These are phyloP conservation scores for Cylas formicarius DNA, from an alignment of 1,140 invertebrate species.

Conservation along the genomic window DNA sequence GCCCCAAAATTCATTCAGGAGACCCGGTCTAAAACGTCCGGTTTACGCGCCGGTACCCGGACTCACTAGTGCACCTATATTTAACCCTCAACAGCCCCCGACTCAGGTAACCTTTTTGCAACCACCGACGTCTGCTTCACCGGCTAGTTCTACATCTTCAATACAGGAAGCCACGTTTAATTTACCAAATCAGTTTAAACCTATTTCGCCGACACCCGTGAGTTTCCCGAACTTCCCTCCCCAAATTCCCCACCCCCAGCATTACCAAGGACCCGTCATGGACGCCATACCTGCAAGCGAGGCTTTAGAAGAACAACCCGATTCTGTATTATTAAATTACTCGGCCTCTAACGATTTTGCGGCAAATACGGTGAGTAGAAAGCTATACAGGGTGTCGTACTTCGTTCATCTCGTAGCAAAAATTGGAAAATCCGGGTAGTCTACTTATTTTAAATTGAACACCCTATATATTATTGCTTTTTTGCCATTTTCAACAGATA, in stretches of 20 bases:
- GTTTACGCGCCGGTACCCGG: constrained; percentile 42
- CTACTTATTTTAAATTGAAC: no score
- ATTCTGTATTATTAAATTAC: no score
- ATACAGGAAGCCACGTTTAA: constrained; percentile 16
- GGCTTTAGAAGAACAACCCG: constrained; percentile 4
- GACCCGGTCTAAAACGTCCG: constrained; percentile 36
- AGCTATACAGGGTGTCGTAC: background rate
- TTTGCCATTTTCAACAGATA: no score
- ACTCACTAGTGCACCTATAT: constrained; percentile 16
- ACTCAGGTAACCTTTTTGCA: background rate
- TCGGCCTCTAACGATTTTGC: no score
- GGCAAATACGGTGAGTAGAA: constrained; percentile 9
- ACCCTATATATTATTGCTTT: no score
- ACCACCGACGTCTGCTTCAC: constrained; percentile 21
- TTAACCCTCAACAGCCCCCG: constrained; percentile 5
- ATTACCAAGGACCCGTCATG: constrained; percentile 23
- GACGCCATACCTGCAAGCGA: constrained; percentile 27
- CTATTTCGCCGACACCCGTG: constrained; percentile 24
- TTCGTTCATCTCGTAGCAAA: background rate
- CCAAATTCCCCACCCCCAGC: constrained; percentile 15
- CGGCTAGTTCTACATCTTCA: constrained; percentile 22
- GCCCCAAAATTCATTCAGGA: constrained; percentile 29
- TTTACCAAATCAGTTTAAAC: constrained; percentile 22
- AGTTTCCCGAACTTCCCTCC: constrained; percentile 14
- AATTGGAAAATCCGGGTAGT: background rate